Evolutionary conservation across 2,888 invertebrate genomes (phyloP).

Genomic region (Saturnia pavonia): DNA sequence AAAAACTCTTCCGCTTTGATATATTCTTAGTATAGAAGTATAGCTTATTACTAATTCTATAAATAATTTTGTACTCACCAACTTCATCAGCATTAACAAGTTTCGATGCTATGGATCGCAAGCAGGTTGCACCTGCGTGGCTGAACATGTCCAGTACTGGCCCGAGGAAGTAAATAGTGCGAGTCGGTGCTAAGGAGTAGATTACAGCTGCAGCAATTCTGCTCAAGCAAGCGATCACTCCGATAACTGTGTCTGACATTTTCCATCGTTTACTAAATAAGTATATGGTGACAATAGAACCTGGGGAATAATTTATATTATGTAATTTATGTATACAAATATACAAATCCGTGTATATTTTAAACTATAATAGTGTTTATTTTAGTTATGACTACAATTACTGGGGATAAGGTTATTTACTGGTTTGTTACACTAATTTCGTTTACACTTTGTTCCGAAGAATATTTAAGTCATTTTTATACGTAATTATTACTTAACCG

Average conservation of each 20-base stretch:
- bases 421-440: too few species aligned
- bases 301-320: slow-evolving; percentile 41
- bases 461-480: too few species aligned
- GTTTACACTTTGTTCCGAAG: too few species aligned
- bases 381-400: neutral
- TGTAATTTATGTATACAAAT: slow-evolving; percentile 23
- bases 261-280: slow-evolving; percentile 77
- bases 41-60: too few species aligned
- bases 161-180: slow-evolving; percentile 76
- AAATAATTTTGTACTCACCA: slow-evolving; percentile 55
- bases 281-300: slow-evolving; percentile 78
- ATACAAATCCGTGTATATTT: slow-evolving; percentile 25
- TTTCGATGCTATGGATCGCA: slow-evolving; percentile 82
- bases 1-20: too few species aligned
- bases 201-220: slow-evolving; percentile 75
- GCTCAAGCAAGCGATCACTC: slow-evolving; percentile 76
- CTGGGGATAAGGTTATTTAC: too few species aligned
- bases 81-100: slow-evolving; percentile 80
- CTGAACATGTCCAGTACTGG: slow-evolving; percentile 80
- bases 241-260: slow-evolving; percentile 76
- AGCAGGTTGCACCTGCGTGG: slow-evolving; percentile 79
- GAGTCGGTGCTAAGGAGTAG: slow-evolving; percentile 73
- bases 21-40: too few species aligned
- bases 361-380: neutral
- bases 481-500: too few species aligned